These are phyloP conservation scores for Odontesthes bonariensis DNA, from an alignment of 2,113 vertebrate species.

Conservation along the genomic window DNA sequence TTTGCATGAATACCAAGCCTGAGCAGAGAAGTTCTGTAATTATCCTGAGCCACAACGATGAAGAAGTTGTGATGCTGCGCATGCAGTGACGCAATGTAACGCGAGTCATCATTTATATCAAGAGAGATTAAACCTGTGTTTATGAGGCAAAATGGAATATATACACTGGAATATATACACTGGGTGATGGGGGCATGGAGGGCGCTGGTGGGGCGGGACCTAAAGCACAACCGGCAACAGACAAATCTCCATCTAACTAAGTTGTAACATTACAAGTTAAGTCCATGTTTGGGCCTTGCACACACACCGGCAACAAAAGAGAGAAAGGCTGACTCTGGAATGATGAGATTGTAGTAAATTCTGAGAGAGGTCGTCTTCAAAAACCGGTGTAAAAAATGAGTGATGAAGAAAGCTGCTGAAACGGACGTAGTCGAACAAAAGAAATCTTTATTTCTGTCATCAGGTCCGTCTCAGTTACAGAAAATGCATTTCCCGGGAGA, in stretches of 20 bases:
- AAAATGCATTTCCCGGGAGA: too few relatives aligned
- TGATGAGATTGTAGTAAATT: too few relatives aligned
- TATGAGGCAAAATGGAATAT: conserved; percentile 4
- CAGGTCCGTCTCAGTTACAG: too few relatives aligned
- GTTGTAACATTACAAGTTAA: conserved; percentile 62
- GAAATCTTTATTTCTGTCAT: too few relatives aligned
- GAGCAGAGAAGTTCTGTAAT: conserved; percentile 23
- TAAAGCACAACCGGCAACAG: background rate
- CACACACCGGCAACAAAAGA: conserved; percentile 22
- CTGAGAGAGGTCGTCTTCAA: too few relatives aligned
- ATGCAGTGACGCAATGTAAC: background rate
- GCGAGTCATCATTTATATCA: conserved; percentile 14
- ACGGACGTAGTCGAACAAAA: too few relatives aligned
- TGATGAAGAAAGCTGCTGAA: too few relatives aligned
- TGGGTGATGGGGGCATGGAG: background rate
- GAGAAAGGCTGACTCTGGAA: conserved; percentile 32
- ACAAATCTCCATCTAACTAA: conserved; percentile 20
- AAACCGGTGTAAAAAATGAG: too few relatives aligned
- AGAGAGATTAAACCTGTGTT: conserved; percentile 23
- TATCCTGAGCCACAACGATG: conserved; percentile 5
- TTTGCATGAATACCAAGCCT: background rate
- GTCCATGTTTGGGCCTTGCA: conserved; percentile 39
- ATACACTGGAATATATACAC: conserved; percentile 4
- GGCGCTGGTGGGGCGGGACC: background rate
- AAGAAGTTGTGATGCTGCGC: background rate